These are phyloP conservation scores for Patella depressa DNA, from an alignment of 2,888 invertebrate genomes.

Conservation along the genomic window DNA sequence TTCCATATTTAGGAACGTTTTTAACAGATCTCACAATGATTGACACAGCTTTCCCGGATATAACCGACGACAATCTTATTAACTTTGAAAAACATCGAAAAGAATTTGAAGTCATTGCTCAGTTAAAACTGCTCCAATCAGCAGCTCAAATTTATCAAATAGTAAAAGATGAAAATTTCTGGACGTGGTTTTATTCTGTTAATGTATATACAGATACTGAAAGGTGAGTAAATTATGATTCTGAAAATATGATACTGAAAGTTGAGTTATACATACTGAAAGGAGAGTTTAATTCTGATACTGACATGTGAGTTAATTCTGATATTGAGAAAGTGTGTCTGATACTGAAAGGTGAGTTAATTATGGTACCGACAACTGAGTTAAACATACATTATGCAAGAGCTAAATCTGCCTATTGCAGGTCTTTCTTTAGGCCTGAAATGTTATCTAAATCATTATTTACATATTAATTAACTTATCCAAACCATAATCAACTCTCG, in stretches of 20 bases:
- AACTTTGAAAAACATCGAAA: slow-evolving; percentile 98
- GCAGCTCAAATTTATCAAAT: slow-evolving; percentile 96
- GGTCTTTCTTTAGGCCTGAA: no score
- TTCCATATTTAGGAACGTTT: slow-evolving; percentile 98
- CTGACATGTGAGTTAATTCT: slow-evolving; percentile 83
- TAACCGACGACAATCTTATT: slow-evolving; percentile 80
- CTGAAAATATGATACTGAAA: background rate
- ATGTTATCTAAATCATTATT: no score
- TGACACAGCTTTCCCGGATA: slow-evolving; percentile 82
- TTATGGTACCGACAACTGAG: no score
- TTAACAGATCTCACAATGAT: slow-evolving; percentile 99
- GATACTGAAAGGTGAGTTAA: background rate
- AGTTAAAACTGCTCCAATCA: slow-evolving; percentile 94
- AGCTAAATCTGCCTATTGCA: no score
- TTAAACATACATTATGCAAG: no score
- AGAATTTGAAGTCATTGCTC: slow-evolving; percentile 98
- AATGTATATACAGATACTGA: slow-evolving; percentile 92
- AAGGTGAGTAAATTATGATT: slow-evolving; percentile 76
- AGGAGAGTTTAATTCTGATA: slow-evolving; percentile 92
- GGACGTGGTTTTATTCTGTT: slow-evolving; percentile 95
- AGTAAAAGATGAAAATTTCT: slow-evolving; percentile 87
- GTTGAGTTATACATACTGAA: slow-evolving; percentile 89
- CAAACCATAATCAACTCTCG: no score
- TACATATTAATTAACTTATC: no score
- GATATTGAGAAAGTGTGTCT: no score